Conservation (phyloP, 2,113 vertebrate species). For the Indri indri region DNA sequence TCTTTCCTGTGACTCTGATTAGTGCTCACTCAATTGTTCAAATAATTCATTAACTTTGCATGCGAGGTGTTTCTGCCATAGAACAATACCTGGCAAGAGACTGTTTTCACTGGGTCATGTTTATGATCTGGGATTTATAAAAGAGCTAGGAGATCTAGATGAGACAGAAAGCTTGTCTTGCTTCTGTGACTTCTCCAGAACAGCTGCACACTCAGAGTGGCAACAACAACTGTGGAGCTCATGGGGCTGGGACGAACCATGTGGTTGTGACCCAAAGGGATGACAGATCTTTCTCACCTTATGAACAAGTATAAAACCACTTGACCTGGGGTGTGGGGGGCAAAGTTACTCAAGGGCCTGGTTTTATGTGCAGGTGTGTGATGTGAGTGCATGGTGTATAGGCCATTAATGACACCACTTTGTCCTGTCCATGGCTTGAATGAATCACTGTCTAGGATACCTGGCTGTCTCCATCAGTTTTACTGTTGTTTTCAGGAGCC, state of each 20-base stretch:
- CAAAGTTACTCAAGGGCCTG: background rate
- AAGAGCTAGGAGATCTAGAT: background rate
- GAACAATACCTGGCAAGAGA: background rate
- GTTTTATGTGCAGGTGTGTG: background rate
- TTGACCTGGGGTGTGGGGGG: background rate
- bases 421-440: background rate
- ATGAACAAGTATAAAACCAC: background rate
- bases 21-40: background rate
- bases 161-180: background rate
- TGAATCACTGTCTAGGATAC: background rate
- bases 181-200: background rate
- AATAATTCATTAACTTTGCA: background rate
- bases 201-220: background rate
- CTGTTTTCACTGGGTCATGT: background rate
- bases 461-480: background rate
- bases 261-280: background rate
- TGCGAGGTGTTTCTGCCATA: background rate
- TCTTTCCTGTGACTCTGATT: background rate
- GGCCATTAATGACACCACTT: background rate
- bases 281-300: background rate
- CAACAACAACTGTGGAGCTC: background rate
- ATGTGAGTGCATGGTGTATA: background rate
- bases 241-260: background rate
- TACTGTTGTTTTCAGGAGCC: background rate
- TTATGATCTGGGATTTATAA: background rate